A percentile compares a stretch with the other conserved stretches of the same genome.
phyloP scores from a whole-genome alignment of 2,797 vertebrate genomes.

The Echiichthys vipera region DNA sequence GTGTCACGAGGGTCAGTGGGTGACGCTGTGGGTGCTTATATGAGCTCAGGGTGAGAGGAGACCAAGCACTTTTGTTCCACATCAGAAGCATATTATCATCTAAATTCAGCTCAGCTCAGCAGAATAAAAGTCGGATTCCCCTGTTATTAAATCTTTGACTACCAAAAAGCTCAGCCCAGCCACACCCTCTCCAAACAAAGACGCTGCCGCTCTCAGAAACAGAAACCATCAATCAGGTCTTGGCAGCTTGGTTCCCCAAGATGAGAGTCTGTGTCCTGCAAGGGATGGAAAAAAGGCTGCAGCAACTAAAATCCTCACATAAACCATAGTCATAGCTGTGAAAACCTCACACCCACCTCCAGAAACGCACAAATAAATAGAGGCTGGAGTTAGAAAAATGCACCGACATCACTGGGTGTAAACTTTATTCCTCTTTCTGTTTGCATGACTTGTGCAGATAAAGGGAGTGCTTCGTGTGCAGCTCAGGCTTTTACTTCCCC shows the following conservation, averaged over 20 bases:
- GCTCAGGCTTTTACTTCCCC: constrained; percentile 40
- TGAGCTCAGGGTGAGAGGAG: background rate
- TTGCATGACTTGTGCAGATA: constrained; percentile 68
- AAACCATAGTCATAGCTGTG: background rate
- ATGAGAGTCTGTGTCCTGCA: constrained; percentile 30
- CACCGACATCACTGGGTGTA: constrained; percentile 58
- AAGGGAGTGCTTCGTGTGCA: constrained; percentile 53
- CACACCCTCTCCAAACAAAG: constrained; percentile 58
- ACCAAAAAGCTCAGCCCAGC: background rate
- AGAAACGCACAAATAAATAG: background rate
- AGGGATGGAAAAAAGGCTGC: background rate
- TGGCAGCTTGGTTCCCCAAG: constrained; percentile 26
- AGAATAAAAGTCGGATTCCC: background rate
- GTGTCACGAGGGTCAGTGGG: background rate
- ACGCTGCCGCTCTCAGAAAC: constrained; percentile 7
- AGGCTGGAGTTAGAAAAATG: background rate
- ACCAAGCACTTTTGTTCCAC: constrained; percentile 19
- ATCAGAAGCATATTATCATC: constrained; percentile 25
- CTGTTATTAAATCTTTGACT: background rate
- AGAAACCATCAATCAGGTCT: constrained; percentile 51
- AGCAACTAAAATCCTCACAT: background rate
- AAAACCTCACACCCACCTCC: background rate
- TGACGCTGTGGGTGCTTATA: background rate
- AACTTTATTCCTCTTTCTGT: constrained; percentile 78
- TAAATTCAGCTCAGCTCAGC: constrained; percentile 3